Conservation (phyloP, 2,113 vertebrate species). For the Empidonax traillii region DNA sequence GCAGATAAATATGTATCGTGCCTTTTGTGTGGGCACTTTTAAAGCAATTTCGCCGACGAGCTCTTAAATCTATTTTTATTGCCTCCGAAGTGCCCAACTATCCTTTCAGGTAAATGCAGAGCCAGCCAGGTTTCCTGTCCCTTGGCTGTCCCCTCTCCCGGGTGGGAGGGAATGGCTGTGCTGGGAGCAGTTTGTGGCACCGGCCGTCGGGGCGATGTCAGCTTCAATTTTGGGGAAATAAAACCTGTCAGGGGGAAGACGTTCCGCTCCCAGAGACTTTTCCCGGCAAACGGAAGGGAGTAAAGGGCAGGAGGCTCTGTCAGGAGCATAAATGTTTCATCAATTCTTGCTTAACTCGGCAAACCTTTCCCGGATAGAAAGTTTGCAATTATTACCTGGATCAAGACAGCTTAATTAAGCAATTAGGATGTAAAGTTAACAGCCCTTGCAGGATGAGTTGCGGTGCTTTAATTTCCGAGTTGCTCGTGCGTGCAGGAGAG, state of each 20-base stretch:
- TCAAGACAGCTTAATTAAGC: conserved; percentile 66
- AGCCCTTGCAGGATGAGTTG: background rate
- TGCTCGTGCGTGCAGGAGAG: background rate
- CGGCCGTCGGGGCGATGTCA: rapidly evolving
- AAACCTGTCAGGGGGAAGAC: background rate
- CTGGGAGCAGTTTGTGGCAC: background rate
- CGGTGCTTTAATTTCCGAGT: background rate
- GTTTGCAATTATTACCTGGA: conserved; percentile 64
- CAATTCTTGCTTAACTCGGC: background rate
- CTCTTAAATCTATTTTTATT: conserved; percentile 54
- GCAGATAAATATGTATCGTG: background rate
- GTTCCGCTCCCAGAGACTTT: background rate
- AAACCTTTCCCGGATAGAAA: background rate
- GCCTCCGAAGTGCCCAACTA: background rate
- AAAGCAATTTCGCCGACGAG: background rate
- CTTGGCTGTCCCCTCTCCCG: rapidly evolving
- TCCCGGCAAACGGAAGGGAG: background rate
- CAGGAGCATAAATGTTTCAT: background rate
- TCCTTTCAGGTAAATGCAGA: background rate
- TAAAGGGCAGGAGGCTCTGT: background rate
- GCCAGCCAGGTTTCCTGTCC: background rate
- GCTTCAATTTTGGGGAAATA: background rate
- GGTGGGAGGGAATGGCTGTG: background rate
- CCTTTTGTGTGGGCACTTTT: background rate
- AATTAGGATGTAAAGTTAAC: conserved; percentile 42